Conservation (phyloP, 1,140 invertebrate species). For the Atta texana region DNA sequence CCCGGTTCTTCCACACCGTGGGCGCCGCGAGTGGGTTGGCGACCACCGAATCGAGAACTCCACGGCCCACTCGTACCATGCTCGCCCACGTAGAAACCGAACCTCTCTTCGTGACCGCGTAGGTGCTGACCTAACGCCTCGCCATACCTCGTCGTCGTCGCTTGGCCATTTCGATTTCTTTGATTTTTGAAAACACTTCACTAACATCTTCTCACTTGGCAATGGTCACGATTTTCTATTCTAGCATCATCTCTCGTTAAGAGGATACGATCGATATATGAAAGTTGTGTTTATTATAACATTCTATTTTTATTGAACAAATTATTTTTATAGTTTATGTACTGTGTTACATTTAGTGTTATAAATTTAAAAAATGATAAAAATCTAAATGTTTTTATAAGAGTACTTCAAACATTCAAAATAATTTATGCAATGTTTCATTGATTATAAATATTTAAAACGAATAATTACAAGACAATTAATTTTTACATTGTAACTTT, state of each 20-base stretch:
- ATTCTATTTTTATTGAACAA: too few relatives aligned
- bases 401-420: too few relatives aligned
- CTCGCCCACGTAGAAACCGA: conserved; percentile 70
- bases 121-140: conserved; percentile 57
- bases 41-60: conserved; percentile 73
- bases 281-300: too few relatives aligned
- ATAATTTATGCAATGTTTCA: too few relatives aligned
- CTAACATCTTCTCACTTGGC: not conserved
- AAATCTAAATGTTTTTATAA: too few relatives aligned
- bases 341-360: too few relatives aligned
- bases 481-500: too few relatives aligned
- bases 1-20: conserved; percentile 66
- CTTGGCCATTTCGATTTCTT: conserved; percentile 17
- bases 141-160: not conserved
- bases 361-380: too few relatives aligned
- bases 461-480: too few relatives aligned
- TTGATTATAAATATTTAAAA: too few relatives aligned
- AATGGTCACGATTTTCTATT: not conserved
- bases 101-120: conserved; percentile 67
- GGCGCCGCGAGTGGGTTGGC: conserved; percentile 73
- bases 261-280: not conserved
- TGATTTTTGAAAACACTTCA: not conserved
- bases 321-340: too few relatives aligned
- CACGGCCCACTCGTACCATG: conserved; percentile 66
- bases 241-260: not conserved